phyloP scores from a whole-genome alignment of 2,797 vertebrate genomes.

The Euthynnus affinis region DNA sequence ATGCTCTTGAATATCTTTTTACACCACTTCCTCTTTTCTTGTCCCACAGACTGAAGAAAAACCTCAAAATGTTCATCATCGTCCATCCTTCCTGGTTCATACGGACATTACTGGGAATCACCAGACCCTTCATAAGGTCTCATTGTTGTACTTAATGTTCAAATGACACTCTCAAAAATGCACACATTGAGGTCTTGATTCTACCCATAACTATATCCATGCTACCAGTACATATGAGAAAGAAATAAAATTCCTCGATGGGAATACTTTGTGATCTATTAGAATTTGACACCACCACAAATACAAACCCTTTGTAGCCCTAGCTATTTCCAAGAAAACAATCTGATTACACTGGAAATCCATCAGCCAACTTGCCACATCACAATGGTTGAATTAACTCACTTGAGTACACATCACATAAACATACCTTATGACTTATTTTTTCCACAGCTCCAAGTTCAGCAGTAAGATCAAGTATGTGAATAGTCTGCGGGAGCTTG shows the following conservation, averaged over 20 bases:
- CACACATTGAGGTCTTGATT: background rate
- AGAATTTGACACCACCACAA: background rate
- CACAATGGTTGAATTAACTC: background rate
- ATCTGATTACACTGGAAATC: background rate
- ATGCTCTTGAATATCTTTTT: background rate
- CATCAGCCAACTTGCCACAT: background rate
- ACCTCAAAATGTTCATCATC: constrained; percentile 95
- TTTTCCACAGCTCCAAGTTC: constrained; percentile 91
- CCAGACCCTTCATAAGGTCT: constrained; percentile 94
- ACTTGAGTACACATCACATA: background rate
- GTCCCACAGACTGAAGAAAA: constrained; percentile 90
- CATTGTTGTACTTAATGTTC: background rate
- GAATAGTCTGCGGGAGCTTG: constrained; percentile 89
- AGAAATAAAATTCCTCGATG: background rate
- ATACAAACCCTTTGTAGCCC: background rate
- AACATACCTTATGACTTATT: constrained; percentile 1
- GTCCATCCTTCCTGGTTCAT: constrained; percentile 98
- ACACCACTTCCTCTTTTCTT: constrained; percentile 15
- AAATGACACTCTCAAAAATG: background rate
- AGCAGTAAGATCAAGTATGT: constrained; percentile 97
- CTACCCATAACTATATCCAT: background rate
- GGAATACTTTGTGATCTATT: background rate
- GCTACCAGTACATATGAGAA: background rate
- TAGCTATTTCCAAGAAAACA: background rate
- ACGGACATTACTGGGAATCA: constrained; percentile 93